Evolutionary conservation across 2,113 vertebrate species (phyloP).

Genomic region (Brevimyrus niger): DNA sequence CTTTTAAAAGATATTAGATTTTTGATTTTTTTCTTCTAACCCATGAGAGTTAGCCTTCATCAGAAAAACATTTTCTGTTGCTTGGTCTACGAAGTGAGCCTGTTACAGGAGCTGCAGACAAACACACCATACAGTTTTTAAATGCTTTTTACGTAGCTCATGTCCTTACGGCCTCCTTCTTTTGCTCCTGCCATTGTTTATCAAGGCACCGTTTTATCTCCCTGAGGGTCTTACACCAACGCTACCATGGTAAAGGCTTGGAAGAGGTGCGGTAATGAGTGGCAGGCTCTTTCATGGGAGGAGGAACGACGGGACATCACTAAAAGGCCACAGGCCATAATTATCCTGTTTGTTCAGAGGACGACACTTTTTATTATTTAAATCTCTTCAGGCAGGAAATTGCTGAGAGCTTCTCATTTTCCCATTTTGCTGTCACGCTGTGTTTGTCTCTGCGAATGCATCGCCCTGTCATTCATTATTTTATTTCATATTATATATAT

Average conservation of each 20-base stretch:
- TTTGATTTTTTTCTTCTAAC: not conserved
- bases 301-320: slow-evolving; percentile 49
- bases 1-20: not conserved
- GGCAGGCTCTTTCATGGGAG: slow-evolving; percentile 61
- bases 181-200: slow-evolving; percentile 35
- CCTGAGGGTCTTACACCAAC: not conserved
- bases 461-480: slow-evolving; percentile 51
- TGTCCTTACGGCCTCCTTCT: slow-evolving; percentile 21
- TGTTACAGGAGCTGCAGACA: not conserved
- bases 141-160: not conserved
- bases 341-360: slow-evolving; percentile 75
- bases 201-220: slow-evolving; percentile 1
- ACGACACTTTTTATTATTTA: slow-evolving; percentile 73
- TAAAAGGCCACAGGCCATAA: slow-evolving; percentile 68
- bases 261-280: slow-evolving; percentile 64
- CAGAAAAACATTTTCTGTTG: not conserved
- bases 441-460: slow-evolving; percentile 57
- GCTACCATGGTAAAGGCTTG: not conserved
- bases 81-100: not conserved
- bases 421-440: slow-evolving; percentile 54
- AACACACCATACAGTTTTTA: not conserved
- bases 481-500: slow-evolving; percentile 46
- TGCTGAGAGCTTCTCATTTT: slow-evolving; percentile 57
- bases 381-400: slow-evolving; percentile 69
- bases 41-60: not conserved